Base-by-base conservation (phyloP, 2,888 invertebrate genomes). In the Hirudinaria manillensis region DNA sequence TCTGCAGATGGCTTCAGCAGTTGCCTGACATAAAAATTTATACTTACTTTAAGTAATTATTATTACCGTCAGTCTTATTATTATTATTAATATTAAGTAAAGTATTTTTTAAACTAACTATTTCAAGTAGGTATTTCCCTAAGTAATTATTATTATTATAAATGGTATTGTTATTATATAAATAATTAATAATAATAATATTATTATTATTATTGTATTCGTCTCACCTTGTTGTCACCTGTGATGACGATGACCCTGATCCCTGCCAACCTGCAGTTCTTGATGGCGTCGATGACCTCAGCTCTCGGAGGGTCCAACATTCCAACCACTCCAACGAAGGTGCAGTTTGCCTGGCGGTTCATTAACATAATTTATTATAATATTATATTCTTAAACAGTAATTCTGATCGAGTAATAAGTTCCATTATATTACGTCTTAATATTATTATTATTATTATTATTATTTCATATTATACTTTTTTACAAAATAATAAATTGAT, bases 241-340 rank as follows among this genome's bases (percentile, higher is more conserved):
- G 99, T 99, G 88, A 99, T 99, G 87, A 99, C 99, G 87, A 99
- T 99, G 82, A 99, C 99, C 80, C 99, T 93, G 87, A 99, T 99
- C 86, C 99, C 99, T 87, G 99, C 99, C 81, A 93, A 93, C 81
- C 96, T 92, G 88, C 99, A 99, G 83, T 94, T 91, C 79, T 90
- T 90, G 87, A 99, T 99, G 4, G 98, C 92, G 86, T 94, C 94
- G 32, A 81, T 78, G 24, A 86, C 85, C 89, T 99, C 99, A 83
- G 93, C 94, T 85, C 99, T 92, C 80, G 99, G 99, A 78, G 99
- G 99, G 88, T 99, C 99, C 89, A 99, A 90, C 99, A 99, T 99
- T 83, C 99, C 99, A 80, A 98, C 97, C 81, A 99, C 95, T 83
- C 99, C 99, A 83, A 99, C 90, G 86, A 99, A 99, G 45, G 99